These are phyloP conservation scores for Phyllotreta striolata DNA, from an alignment of 2,888 invertebrate species.

Conservation along the genomic window DNA sequence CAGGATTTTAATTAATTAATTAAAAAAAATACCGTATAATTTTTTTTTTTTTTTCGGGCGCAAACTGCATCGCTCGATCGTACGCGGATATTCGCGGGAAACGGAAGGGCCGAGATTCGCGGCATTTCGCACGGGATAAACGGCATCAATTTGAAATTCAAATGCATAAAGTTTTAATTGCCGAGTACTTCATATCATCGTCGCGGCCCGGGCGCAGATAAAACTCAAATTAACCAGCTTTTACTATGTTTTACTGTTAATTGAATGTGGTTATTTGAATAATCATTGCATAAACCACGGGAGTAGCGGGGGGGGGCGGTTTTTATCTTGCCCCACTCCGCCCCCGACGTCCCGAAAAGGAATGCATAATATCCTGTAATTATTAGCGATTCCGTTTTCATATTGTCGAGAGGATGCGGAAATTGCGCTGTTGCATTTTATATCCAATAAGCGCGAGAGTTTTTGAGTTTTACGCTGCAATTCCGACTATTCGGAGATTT, in stretches of 20 bases:
- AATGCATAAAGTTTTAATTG: conserved; percentile 33
- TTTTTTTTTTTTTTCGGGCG: too few species aligned
- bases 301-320: neutral
- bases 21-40: too few species aligned
- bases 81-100: too few species aligned
- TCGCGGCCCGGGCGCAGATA: conserved; percentile 17
- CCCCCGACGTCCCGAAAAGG: neutral
- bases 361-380: conserved; percentile 7
- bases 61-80: too few species aligned
- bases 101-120: too few species aligned
- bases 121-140: neutral
- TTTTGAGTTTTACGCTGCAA: too few species aligned
- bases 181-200: conserved; percentile 27
- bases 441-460: too few species aligned
- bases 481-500: too few species aligned
- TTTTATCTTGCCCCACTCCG: conserved; percentile 9
- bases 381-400: conserved; percentile 1
- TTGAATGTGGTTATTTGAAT: conserved; percentile 27
- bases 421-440: neutral
- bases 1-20: too few species aligned
- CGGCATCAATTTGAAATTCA: conserved; percentile 29
- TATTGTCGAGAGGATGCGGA: neutral
- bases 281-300: conserved; percentile 21
- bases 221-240: conserved; percentile 25
- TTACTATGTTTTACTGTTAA: conserved; percentile 29